phyloP scores from a whole-genome alignment of 2,888 invertebrate genomes.

The Andrena haemorrhoa region DNA sequence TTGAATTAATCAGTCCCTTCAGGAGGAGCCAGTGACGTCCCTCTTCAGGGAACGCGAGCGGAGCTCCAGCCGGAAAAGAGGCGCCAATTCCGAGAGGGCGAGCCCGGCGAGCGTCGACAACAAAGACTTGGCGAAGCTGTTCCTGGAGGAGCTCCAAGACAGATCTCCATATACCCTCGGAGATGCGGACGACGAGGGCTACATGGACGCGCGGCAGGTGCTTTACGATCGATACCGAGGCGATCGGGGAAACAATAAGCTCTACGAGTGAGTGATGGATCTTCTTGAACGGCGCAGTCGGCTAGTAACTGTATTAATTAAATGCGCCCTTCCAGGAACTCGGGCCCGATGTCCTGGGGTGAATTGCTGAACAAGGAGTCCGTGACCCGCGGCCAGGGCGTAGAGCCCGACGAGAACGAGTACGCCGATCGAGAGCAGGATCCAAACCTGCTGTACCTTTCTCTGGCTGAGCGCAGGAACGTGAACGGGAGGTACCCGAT shows the following conservation, averaged over 20 bases:
- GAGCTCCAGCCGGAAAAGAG: slow-evolving; percentile 73
- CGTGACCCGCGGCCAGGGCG: slow-evolving; percentile 47
- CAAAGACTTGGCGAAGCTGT: slow-evolving; percentile 67
- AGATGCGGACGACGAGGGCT: slow-evolving; percentile 69
- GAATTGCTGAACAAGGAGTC: slow-evolving; percentile 69
- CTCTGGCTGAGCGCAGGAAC: slow-evolving; percentile 75
- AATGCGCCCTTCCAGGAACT: slow-evolving; percentile 49
- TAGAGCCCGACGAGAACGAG: slow-evolving; percentile 66
- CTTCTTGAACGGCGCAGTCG: neutral
- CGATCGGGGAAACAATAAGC: slow-evolving; percentile 66
- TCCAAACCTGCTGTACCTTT: slow-evolving; percentile 69
- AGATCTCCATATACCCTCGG: slow-evolving; percentile 63
- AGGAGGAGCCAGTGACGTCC: slow-evolving; percentile 74
- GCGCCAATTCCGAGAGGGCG: slow-evolving; percentile 37
- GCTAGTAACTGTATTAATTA: neutral
- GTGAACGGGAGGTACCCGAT: slow-evolving; percentile 80
- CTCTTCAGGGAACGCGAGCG: slow-evolving; percentile 81
- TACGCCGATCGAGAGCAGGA: slow-evolving; percentile 67
- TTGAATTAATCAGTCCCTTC: neutral
- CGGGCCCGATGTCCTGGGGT: slow-evolving; percentile 72
- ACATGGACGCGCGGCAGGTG: slow-evolving; percentile 69
- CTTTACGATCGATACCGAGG: slow-evolving; percentile 72
- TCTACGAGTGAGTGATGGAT: slow-evolving; percentile 67
- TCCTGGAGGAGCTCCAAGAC: slow-evolving; percentile 73
- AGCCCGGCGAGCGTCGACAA: slow-evolving; percentile 50